Evolutionary conservation across 2,113 vertebrate species (phyloP), one percentile per base, ranked within the genome.

Genomic region (Accipiter cooperii): DNA sequence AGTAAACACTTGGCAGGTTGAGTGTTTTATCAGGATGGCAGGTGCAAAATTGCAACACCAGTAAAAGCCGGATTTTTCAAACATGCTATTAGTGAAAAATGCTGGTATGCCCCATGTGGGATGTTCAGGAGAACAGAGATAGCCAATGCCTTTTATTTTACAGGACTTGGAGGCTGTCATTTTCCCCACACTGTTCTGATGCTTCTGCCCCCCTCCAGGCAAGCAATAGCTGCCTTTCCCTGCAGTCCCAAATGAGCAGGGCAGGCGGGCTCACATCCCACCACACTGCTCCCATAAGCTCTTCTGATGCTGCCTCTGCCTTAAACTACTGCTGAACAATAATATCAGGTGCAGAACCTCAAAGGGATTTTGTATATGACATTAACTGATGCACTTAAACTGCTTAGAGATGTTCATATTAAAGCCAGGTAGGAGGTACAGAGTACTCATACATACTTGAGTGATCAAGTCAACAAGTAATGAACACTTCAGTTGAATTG

Each of bases 181-280:
- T 51, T n/a, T 47, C 16, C 13, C 24, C 36, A 18, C 3, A 0
- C 34, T 20, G 8, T 24, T 34, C 46, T 34, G 65, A 51, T 5
- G 5, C 4, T 58, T 15, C 17, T 77, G 77, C 8, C 6, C 25
- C 5, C 0, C 14, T 7, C 24, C 54, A 31, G 47, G 10, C 38
- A 40, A 55, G 14, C 22, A 33, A 40, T 2, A 65, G 20, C 40
- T 51, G 33, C 58, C 33, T 44, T 12, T 54, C 42, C 38, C 25
- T 4, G 0, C 28, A 36, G 36, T 5, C 16, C 26, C 2, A 0
- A 38, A 22, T 3, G 34, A 31, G 34, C 17, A 61, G 49, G 19
- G 34, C 24, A 75, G 46, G 38, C n/a, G 85, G 70, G 22, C 52
- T 92, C 52, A 38, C 47, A 36, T 8, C 13, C 34, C 2, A 0